phyloP scores from a whole-genome alignment of 2,113 vertebrate species.

The Tichodroma muraria region DNA sequence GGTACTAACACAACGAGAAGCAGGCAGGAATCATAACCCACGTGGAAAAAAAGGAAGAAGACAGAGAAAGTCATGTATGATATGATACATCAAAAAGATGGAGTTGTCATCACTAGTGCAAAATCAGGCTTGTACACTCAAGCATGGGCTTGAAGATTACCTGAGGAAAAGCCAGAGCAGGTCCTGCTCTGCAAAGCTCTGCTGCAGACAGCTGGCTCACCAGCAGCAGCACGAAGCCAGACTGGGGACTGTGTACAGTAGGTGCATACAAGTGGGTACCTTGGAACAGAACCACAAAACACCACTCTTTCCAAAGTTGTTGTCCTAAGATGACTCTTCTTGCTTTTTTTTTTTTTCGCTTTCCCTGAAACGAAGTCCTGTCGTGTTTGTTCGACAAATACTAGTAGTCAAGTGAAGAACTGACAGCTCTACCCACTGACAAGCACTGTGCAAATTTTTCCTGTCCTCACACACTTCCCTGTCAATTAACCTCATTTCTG shows the following conservation, averaged over 20 bases:
- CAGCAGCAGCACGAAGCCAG: accelerated
- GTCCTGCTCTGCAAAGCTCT: not conserved
- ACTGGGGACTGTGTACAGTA: not conserved
- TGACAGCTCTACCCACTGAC: constrained; percentile 17
- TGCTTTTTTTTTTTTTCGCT: not conserved
- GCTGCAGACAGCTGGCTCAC: not conserved
- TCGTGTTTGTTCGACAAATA: not conserved
- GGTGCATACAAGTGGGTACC: not conserved
- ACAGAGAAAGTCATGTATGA: not conserved
- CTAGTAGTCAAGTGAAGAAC: not conserved
- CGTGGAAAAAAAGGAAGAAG: not conserved
- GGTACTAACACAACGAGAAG: not conserved
- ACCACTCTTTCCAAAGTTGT: not conserved
- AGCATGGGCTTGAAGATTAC: not conserved
- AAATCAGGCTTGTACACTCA: not conserved
- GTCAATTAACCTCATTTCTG: constrained; percentile 55
- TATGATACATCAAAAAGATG: not conserved
- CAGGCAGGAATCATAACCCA: not conserved
- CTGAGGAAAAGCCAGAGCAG: not conserved
- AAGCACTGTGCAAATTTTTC: constrained; percentile 30
- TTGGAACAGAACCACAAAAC: not conserved
- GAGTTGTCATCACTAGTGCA: not conserved
- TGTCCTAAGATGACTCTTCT: not conserved
- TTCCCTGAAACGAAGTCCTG: not conserved
- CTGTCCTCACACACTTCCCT: constrained; percentile 12